These are phyloP conservation scores for Orthosia cruda DNA, from an alignment of 2,888 invertebrate genomes.

Conservation along the genomic window DNA sequence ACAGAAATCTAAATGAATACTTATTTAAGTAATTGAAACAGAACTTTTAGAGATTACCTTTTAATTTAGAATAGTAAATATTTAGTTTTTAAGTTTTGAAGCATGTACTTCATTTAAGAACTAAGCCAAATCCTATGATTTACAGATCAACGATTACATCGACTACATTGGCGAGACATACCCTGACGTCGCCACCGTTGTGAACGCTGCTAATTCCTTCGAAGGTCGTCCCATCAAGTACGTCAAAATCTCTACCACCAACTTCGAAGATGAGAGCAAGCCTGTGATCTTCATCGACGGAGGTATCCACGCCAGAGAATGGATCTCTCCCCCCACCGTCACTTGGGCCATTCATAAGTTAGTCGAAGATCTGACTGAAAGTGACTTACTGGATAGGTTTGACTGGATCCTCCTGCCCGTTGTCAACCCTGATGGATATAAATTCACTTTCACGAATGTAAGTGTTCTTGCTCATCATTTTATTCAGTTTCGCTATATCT, in stretches of 20 bases:
- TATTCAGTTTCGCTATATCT: neutral
- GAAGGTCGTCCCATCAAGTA: conserved; percentile 92
- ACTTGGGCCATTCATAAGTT: conserved; percentile 93
- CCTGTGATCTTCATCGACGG: conserved; percentile 93
- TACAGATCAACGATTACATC: conserved; percentile 83
- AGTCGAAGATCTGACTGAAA: conserved; percentile 91
- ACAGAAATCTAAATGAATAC: too few species aligned
- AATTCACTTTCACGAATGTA: conserved; percentile 84
- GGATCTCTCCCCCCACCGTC: conserved; percentile 93
- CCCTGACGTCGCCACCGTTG: conserved; percentile 87
- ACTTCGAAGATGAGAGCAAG: conserved; percentile 85
- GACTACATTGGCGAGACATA: conserved; percentile 84
- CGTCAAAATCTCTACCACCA: conserved; percentile 92
- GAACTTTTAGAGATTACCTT: neutral
- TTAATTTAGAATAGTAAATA: neutral
- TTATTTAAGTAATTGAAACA: neutral
- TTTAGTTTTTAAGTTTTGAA: neutral
- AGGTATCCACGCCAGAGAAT: conserved; percentile 93
- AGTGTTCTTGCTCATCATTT: conserved; percentile 4
- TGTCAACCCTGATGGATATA: conserved; percentile 95
- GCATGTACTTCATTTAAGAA: neutral
- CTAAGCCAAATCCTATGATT: neutral
- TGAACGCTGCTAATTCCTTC: conserved; percentile 90
- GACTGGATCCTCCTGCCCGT: conserved; percentile 94
- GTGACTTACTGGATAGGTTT: conserved; percentile 91